Conservation (phyloP, 2,113 vertebrate genomes). For the Trichomycterus rosablanca region DNA sequence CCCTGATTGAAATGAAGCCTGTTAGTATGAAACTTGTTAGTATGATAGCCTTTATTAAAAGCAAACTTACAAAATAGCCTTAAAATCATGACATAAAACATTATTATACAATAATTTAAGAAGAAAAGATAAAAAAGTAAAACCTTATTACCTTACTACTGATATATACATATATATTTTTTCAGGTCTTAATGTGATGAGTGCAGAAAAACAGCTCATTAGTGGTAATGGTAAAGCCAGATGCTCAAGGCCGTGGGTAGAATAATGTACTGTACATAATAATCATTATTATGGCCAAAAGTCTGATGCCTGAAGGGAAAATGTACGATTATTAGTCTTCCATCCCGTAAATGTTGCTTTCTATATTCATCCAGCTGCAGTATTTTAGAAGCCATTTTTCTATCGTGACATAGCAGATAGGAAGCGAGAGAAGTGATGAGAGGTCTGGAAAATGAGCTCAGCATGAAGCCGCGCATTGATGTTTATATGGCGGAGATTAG, state of each 20-base stretch:
- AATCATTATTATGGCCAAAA: slow-evolving; percentile 60
- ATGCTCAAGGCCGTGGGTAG: slow-evolving; percentile 58
- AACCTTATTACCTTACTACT: no score
- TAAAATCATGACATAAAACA: no score
- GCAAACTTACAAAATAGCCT: no score
- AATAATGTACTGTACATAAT: slow-evolving; percentile 57
- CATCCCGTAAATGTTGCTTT: neutral
- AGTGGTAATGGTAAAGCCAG: slow-evolving; percentile 69
- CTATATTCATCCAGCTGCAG: no score
- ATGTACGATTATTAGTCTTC: neutral
- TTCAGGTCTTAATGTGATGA: slow-evolving; percentile 53
- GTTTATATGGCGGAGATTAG: neutral
- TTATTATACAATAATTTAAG: no score
- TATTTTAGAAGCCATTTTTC: no score
- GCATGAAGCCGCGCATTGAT: neutral
- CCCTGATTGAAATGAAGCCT: no score
- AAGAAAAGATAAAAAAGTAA: no score
- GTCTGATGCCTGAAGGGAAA: slow-evolving; percentile 47
- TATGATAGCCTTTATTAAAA: no score
- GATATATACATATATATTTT: no score
- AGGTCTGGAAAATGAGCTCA: neutral
- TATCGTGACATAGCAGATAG: neutral
- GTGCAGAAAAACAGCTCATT: slow-evolving; percentile 63
- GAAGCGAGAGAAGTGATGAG: neutral
- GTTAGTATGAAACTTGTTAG: no score